A percentile compares a stretch with the other conserved stretches of the same genome.
Conservation (phyloP, 2,113 vertebrate species). For the Merops nubicus region DNA sequence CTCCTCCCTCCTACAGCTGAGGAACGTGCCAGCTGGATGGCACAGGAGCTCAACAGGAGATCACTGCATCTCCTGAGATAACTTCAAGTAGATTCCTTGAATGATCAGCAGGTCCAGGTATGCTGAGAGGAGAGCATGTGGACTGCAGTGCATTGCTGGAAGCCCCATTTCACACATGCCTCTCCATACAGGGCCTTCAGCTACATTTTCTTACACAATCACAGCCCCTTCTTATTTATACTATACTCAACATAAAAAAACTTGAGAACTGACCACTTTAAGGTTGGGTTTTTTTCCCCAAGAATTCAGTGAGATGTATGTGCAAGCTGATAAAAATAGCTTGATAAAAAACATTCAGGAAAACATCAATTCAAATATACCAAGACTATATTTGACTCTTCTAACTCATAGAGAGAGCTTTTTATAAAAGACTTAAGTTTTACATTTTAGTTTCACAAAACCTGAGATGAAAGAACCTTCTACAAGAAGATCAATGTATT, state of each 20-base stretch:
- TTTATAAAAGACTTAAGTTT: background rate
- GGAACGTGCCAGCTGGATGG: background rate
- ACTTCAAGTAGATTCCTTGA: background rate
- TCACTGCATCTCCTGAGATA: background rate
- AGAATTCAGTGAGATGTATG: background rate
- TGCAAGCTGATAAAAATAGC: background rate
- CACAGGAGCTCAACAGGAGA: background rate
- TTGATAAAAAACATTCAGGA: background rate
- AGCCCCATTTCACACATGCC: background rate
- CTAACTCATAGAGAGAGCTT: background rate
- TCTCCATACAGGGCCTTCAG: background rate
- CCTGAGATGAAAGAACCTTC: background rate
- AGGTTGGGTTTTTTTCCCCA: background rate
- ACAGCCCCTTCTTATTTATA: background rate
- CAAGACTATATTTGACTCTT: background rate
- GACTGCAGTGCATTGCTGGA: background rate
- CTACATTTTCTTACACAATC: background rate
- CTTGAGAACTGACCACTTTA: background rate
- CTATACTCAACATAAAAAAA: background rate
- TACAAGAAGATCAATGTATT: background rate
- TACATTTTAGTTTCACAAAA: background rate
- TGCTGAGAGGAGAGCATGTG: background rate
- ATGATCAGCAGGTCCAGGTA: background rate
- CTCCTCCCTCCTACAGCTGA: background rate
- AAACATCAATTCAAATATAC: background rate